Conservation (phyloP, 2,797 vertebrate species). For the Melanotaenia boesemani region DNA sequence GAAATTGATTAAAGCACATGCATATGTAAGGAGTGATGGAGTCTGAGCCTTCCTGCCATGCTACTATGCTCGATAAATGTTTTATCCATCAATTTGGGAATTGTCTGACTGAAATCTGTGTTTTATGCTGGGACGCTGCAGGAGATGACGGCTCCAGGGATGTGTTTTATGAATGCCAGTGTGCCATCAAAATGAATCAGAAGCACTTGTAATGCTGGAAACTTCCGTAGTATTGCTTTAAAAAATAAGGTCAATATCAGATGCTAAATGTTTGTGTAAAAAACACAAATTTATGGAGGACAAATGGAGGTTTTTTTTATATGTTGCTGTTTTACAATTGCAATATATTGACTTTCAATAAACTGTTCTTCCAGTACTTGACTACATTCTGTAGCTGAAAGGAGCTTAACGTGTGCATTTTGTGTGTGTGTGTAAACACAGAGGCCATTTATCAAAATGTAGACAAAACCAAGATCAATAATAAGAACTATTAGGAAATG, state of each 20-base stretch:
- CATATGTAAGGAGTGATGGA: no score
- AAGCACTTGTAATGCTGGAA: background rate
- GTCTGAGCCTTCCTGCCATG: no score
- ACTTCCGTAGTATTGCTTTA: background rate
- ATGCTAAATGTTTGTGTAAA: background rate
- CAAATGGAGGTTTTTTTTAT: background rate
- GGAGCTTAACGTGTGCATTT: background rate
- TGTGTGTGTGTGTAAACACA: background rate
- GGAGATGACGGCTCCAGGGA: no score
- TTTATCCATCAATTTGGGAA: no score
- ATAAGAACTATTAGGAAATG: constrained; percentile 60
- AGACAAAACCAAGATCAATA: constrained; percentile 55
- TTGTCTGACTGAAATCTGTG: no score
- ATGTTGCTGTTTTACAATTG: background rate
- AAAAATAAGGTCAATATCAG: background rate
- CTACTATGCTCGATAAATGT: no score
- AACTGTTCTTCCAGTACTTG: background rate
- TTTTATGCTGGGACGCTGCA: no score
- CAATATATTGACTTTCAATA: constrained; percentile 5
- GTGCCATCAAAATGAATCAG: no score
- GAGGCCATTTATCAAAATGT: constrained; percentile 55
- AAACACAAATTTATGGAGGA: background rate
- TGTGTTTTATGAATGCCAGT: no score
- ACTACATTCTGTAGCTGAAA: background rate
- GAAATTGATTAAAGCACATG: no score